A percentile compares a stretch with the other conserved stretches of the same genome.
Conservation (phyloP, 2,888 invertebrate species). For the Branchinecta sandiegonensis region DNA sequence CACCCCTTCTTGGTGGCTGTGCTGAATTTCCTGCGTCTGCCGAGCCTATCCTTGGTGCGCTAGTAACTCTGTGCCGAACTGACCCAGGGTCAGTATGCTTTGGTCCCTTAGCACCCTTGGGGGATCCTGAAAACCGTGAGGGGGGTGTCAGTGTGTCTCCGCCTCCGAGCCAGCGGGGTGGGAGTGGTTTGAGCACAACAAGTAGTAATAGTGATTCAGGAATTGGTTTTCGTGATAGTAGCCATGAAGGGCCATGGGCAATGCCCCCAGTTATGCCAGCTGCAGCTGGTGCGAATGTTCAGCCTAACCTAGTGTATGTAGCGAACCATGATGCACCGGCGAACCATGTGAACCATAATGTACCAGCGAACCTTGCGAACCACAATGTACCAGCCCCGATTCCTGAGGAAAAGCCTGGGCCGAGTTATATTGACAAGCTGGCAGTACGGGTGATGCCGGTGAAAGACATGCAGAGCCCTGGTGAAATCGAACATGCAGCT, state of each 20-base stretch:
- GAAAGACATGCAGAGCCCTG: conserved; percentile 22
- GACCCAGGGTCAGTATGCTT: background rate
- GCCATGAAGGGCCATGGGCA: conserved; percentile 26
- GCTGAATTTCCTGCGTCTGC: conserved; percentile 81
- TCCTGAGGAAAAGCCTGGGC: conserved; percentile 24
- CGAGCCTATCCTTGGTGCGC: conserved; percentile 43
- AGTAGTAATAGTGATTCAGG: conserved; percentile 91
- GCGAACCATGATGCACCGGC: conserved; percentile 24
- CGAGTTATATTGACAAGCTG: conserved; percentile 35
- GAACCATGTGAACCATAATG: conserved; percentile 24
- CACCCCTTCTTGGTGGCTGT: conserved; percentile 46
- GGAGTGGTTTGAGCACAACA: conserved; percentile 25
- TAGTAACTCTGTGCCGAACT: conserved; percentile 41
- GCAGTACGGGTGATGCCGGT: conserved; percentile 52
- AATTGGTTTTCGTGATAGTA: conserved; percentile 68
- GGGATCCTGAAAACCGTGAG: conserved; percentile 13
- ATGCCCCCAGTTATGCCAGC: conserved; percentile 18
- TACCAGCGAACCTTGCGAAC: conserved; percentile 23
- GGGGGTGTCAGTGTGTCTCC: conserved; percentile 23
- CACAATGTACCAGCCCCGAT: conserved; percentile 21
- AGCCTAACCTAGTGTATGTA: conserved; percentile 30
- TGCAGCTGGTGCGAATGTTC: conserved; percentile 23
- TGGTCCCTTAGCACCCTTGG: background rate
- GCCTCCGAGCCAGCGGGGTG: conserved; percentile 25
- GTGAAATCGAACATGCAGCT: conserved; percentile 22